Percentiles rank a stretch among this genome's conserved stretches.
Evolutionary conservation across 2,797 vertebrate genomes (phyloP).

Genomic region (Arnoldichthys spilopterus): DNA sequence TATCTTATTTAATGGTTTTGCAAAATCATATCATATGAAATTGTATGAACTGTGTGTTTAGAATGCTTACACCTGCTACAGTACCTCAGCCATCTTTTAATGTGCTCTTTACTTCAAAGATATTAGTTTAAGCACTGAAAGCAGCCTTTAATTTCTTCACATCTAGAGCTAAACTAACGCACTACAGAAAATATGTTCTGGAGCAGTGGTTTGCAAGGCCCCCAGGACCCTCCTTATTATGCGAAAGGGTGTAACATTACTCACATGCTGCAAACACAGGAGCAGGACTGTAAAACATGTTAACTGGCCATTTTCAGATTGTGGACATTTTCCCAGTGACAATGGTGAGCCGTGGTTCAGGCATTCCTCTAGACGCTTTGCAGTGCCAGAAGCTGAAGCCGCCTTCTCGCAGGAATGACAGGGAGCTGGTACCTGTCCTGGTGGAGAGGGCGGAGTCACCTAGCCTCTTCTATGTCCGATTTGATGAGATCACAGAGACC

Average conservation of each 20-base stretch:
- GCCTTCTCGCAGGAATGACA: constrained; percentile 68
- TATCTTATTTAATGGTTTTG: not conserved
- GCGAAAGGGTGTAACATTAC: too few species aligned
- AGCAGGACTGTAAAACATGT: too few species aligned
- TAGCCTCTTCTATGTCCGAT: constrained; percentile 85
- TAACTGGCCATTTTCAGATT: constrained; percentile 48
- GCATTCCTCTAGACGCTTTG: constrained; percentile 85
- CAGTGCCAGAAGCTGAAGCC: constrained; percentile 76
- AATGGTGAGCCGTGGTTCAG: constrained; percentile 45
- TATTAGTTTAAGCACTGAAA: not conserved
- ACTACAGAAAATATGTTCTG: too few species aligned
- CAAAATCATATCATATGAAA: too few species aligned
- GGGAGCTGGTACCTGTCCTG: constrained; percentile 79
- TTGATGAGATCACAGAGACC: constrained; percentile 76
- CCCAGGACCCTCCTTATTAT: too few species aligned
- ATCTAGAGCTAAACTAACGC: too few species aligned
- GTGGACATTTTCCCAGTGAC: constrained; percentile 57
- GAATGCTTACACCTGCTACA: not conserved
- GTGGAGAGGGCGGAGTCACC: constrained; percentile 86
- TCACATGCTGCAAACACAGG: too few species aligned
- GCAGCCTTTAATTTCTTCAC: not conserved
- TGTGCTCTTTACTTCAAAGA: not conserved
- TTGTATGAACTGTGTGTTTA: not conserved
- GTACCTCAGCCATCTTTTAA: too few species aligned
- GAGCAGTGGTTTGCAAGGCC: too few species aligned